These are phyloP conservation scores for Melangyna quadrimaculata DNA, from an alignment of 2,888 invertebrate species.

Conservation along the genomic window DNA sequence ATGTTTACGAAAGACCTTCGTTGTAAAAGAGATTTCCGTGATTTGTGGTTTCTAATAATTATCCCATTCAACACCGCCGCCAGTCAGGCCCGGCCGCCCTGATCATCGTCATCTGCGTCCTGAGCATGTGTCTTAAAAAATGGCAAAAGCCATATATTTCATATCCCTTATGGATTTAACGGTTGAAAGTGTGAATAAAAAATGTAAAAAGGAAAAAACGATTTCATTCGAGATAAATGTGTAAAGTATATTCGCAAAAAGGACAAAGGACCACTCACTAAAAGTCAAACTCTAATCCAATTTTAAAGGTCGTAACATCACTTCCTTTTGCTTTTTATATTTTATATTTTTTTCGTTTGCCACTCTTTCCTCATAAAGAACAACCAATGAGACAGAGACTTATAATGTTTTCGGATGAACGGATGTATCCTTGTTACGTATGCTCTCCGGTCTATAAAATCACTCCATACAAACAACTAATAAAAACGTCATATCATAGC, in stretches of 20 bases:
- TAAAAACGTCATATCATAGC: constrained; percentile 79
- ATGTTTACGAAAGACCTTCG: constrained; percentile 14
- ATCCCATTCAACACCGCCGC: constrained; percentile 47
- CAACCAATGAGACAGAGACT: constrained; percentile 68
- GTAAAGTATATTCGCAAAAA: constrained; percentile 40
- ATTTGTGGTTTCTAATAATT: constrained; percentile 72
- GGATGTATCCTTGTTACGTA: constrained; percentile 69
- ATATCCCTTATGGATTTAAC: constrained; percentile 66
- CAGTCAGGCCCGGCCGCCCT: constrained; percentile 3
- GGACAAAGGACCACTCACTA: constrained; percentile 70
- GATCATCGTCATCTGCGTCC: constrained; percentile 42
- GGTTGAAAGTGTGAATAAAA: constrained; percentile 63
- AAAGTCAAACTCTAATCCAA: constrained; percentile 76
- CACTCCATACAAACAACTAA: constrained; percentile 77
- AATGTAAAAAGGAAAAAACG: constrained; percentile 29
- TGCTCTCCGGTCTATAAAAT: constrained; percentile 60
- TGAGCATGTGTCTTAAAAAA: constrained; percentile 61
- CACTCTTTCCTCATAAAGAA: constrained; percentile 20
- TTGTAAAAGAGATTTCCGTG: constrained; percentile 69
- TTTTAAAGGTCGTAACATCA: constrained; percentile 75
- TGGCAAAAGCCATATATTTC: constrained; percentile 60
- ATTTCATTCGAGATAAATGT: constrained; percentile 47
- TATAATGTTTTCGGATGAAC: constrained; percentile 66
- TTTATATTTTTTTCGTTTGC: background rate
- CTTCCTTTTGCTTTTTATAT: constrained; percentile 34